phyloP scores from a whole-genome alignment of 1,140 invertebrate species.

The Drosophila erecta region DNA sequence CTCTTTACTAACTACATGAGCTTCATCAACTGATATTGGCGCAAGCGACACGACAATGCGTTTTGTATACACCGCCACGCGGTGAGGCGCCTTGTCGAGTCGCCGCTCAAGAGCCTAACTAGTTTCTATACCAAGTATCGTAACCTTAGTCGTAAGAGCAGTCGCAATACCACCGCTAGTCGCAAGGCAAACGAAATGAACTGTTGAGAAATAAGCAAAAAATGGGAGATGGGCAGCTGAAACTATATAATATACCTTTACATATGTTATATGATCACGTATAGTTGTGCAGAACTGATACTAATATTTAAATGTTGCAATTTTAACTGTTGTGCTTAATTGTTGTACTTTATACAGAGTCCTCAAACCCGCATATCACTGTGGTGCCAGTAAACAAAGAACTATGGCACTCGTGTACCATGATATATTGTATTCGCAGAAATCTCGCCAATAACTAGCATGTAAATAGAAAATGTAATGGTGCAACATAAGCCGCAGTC shows the following conservation, averaged over 20 bases:
- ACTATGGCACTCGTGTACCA: slow-evolving; percentile 6
- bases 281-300: slow-evolving; percentile 73
- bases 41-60: slow-evolving; percentile 60
- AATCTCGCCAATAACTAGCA: slow-evolving; percentile 4
- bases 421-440: slow-evolving; percentile 11
- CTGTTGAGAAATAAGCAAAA: slow-evolving; percentile 43
- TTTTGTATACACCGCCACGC: slow-evolving; percentile 29
- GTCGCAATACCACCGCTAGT: slow-evolving; percentile 76
- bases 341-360: slow-evolving; percentile 36
- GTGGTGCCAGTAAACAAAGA: not conserved
- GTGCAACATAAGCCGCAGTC: slow-evolving; percentile 46
- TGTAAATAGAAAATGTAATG: slow-evolving; percentile 13
- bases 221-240: slow-evolving; percentile 20
- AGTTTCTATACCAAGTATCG: slow-evolving; percentile 73
- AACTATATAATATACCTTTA: slow-evolving; percentile 50
- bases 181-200: slow-evolving; percentile 63
- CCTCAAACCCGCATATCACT: not conserved
- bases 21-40: slow-evolving; percentile 86
- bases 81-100: slow-evolving; percentile 60
- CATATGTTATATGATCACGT: slow-evolving; percentile 48
- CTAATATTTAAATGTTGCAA: slow-evolving; percentile 64
- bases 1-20: slow-evolving; percentile 88
- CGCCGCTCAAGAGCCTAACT: slow-evolving; percentile 60
- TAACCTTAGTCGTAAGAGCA: slow-evolving; percentile 64
- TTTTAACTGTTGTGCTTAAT: slow-evolving; percentile 43